These are phyloP conservation scores for Myotis pilosus DNA, from an alignment of 2,797 vertebrate species.

Conservation along the genomic window DNA sequence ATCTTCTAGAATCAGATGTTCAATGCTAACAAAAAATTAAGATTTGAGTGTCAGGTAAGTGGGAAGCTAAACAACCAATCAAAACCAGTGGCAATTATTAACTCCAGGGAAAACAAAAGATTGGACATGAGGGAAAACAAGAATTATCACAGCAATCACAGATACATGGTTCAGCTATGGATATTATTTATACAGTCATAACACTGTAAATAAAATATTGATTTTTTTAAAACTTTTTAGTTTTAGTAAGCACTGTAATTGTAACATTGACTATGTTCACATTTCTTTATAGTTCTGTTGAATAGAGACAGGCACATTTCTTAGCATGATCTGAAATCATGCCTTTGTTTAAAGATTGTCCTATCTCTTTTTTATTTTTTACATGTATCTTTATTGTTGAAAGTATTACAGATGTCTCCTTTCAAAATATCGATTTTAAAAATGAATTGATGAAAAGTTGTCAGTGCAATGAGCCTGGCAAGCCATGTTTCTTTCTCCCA, in stretches of 20 bases:
- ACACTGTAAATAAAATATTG: not conserved
- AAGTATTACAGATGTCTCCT: too few species aligned
- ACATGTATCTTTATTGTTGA: too few species aligned
- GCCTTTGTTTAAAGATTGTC: conserved; percentile 71
- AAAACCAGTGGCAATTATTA: not conserved
- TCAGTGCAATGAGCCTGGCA: not conserved
- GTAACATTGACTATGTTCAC: not conserved
- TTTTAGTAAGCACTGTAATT: conserved; percentile 43
- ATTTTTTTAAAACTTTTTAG: not conserved
- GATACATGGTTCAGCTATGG: not conserved
- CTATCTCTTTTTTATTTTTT: not conserved
- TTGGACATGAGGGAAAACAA: not conserved
- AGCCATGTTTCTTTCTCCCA: not conserved
- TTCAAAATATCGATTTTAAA: not conserved
- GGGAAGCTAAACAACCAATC: not conserved
- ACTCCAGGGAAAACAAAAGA: not conserved
- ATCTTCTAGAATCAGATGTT: not conserved
- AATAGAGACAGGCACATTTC: conserved; percentile 44
- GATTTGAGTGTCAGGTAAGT: not conserved
- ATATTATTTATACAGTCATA: not conserved
- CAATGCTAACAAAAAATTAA: not conserved
- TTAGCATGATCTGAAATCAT: conserved; percentile 38
- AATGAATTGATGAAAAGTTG: not conserved
- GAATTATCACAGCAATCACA: not conserved
- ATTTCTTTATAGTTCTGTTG: conserved; percentile 50